These are phyloP conservation scores for Drosophila takahashii DNA, from an alignment of 1,140 invertebrate species.

Conservation along the genomic window DNA sequence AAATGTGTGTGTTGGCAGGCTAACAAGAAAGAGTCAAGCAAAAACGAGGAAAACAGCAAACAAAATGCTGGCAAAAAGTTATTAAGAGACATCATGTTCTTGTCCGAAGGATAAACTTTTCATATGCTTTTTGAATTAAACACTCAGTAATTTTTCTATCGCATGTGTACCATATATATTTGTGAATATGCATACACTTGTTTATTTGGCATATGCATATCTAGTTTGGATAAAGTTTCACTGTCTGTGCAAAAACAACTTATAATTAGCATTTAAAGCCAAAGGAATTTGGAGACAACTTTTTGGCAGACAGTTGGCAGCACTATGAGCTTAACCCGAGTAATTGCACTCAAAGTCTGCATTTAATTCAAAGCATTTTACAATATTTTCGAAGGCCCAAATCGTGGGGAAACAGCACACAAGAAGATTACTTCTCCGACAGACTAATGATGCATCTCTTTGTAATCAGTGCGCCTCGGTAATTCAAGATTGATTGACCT, in stretches of 20 bases:
- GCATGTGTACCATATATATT: conserved; percentile 12
- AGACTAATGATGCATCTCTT: conserved; percentile 38
- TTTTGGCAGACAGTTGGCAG: conserved; percentile 14
- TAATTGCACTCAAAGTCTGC: conserved; percentile 17
- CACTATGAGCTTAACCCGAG: conserved; percentile 6
- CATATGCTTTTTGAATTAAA: conserved; percentile 79
- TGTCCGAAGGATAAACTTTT: conserved; percentile 75
- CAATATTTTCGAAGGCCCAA: conserved; percentile 5
- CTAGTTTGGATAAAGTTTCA: conserved; percentile 51
- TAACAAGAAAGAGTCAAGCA: conserved; percentile 66
- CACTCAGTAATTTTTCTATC: conserved; percentile 53
- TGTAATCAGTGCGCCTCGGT: conserved; percentile 31
- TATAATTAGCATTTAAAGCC: conserved; percentile 80
- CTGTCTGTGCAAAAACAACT: conserved; percentile 65
- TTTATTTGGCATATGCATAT: conserved; percentile 73
- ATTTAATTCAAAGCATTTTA: conserved; percentile 21
- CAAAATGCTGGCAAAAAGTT: conserved; percentile 78
- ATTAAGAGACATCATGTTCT: conserved; percentile 78
- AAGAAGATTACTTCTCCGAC: conserved; percentile 21
- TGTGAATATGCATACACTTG: conserved; percentile 20
- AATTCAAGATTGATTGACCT: conserved; percentile 43
- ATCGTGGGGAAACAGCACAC: neutral
- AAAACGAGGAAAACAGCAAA: conserved; percentile 74
- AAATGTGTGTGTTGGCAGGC: conserved; percentile 23
- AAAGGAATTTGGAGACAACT: conserved; percentile 32